phyloP scores from a whole-genome alignment of 2,888 invertebrate genomes.

The Hesperia comma region DNA sequence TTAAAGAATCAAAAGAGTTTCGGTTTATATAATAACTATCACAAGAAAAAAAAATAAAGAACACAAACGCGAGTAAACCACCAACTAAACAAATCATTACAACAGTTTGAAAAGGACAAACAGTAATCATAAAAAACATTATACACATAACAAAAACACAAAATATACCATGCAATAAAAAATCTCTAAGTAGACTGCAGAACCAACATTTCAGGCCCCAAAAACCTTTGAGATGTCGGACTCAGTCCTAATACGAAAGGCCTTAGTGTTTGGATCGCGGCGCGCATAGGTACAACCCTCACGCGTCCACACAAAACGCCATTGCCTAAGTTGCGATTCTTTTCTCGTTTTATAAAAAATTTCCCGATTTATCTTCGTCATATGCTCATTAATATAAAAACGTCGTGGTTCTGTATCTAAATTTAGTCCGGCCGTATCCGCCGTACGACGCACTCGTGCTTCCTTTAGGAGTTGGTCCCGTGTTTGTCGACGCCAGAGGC shows the following conservation, averaged over 20 bases:
- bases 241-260: not conserved
- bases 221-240: not conserved
- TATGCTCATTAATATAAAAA: slow-evolving; percentile 28
- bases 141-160: too few species aligned
- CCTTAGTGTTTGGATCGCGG: too few species aligned
- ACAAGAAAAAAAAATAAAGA: too few species aligned
- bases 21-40: too few species aligned
- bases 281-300: not conserved
- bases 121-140: too few species aligned
- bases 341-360: slow-evolving; percentile 18
- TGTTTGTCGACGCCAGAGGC: slow-evolving; percentile 13
- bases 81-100: too few species aligned
- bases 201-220: not conserved
- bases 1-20: too few species aligned
- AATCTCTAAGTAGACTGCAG: too few species aligned
- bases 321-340: too few species aligned
- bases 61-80: too few species aligned
- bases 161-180: not conserved
- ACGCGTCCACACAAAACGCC: slow-evolving; percentile 15
- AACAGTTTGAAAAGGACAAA: too few species aligned
- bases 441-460: slow-evolving; percentile 26
- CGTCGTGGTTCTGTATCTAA: not conserved
- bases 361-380: slow-evolving; percentile 20
- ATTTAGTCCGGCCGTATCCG: too few species aligned
- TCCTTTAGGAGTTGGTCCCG: slow-evolving; percentile 17